Conservation (phyloP, 2,888 invertebrate genomes). For the Morinoia aosen region DNA sequence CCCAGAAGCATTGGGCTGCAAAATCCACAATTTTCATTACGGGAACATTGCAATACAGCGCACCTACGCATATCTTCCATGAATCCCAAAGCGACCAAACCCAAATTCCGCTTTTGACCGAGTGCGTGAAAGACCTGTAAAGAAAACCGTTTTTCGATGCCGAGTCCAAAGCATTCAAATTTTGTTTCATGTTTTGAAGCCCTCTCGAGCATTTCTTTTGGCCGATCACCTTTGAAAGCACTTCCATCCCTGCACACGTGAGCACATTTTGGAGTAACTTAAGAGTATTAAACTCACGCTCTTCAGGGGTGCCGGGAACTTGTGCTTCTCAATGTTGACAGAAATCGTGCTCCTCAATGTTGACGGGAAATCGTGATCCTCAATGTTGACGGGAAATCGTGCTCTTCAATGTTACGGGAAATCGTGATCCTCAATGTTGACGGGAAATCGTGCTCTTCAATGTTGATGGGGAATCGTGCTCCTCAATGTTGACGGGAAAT, state of each 20-base stretch:
- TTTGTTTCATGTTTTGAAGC: slow-evolving; percentile 12
- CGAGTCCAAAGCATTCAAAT: slow-evolving; percentile 12
- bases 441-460: too few species aligned
- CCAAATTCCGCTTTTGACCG: neutral
- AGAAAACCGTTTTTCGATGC: slow-evolving; percentile 2
- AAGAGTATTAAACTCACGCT: neutral
- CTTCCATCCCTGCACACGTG: neutral
- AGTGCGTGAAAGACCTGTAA: neutral
- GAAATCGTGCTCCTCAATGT: neutral
- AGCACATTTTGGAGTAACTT: neutral
- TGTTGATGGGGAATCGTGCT: too few species aligned
- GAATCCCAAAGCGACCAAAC: neutral
- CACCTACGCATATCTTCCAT: neutral
- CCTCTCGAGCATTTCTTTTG: neutral
- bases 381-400: neutral
- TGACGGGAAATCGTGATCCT: neutral
- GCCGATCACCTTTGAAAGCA: neutral
- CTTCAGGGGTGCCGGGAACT: neutral
- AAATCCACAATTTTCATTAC: neutral
- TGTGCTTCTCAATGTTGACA: neutral
- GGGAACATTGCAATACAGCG: neutral
- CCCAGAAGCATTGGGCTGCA: neutral
- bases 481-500: too few species aligned
- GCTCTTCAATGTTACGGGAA: neutral
- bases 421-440: too few species aligned